Conservation (phyloP, 1,140 invertebrate species). For the Rhizoglyphus robini region DNA sequence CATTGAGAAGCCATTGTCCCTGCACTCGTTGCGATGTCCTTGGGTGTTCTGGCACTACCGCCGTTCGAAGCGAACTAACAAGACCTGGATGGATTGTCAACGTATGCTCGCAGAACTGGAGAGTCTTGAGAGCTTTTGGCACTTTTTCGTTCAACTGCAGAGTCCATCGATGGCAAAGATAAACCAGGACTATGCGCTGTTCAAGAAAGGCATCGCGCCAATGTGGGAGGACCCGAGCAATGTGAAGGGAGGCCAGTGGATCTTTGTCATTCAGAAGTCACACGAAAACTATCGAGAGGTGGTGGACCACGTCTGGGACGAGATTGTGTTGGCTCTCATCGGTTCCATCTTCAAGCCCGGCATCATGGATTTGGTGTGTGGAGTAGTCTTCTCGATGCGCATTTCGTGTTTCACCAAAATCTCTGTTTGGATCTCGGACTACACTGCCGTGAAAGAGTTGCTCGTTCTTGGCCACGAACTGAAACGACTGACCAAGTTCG, state of each 20-base stretch:
- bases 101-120: background rate
- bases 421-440: background rate
- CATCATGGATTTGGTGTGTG: slow-evolving; percentile 8
- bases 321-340: background rate
- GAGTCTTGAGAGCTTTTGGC: background rate
- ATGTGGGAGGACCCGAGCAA: slow-evolving; percentile 20
- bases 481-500: slow-evolving; percentile 1
- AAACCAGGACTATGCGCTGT: slow-evolving; percentile 11
- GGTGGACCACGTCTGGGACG: background rate
- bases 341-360: background rate
- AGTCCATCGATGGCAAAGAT: background rate
- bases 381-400: slow-evolving; percentile 8
- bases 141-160: background rate
- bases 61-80: background rate
- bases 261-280: slow-evolving; percentile 7
- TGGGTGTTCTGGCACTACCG: slow-evolving; percentile 16
- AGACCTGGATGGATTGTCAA: slow-evolving; percentile 16
- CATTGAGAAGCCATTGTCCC: too few relatives aligned
- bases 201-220: slow-evolving; percentile 16
- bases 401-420: slow-evolving; percentile 15
- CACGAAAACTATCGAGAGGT: background rate
- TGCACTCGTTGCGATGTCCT: background rate
- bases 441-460: background rate
- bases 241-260: slow-evolving; percentile 17
- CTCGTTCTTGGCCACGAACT: background rate